These are phyloP conservation scores for Amphiprion percula DNA, from an alignment of 2,113 vertebrate genomes.

Conservation along the genomic window DNA sequence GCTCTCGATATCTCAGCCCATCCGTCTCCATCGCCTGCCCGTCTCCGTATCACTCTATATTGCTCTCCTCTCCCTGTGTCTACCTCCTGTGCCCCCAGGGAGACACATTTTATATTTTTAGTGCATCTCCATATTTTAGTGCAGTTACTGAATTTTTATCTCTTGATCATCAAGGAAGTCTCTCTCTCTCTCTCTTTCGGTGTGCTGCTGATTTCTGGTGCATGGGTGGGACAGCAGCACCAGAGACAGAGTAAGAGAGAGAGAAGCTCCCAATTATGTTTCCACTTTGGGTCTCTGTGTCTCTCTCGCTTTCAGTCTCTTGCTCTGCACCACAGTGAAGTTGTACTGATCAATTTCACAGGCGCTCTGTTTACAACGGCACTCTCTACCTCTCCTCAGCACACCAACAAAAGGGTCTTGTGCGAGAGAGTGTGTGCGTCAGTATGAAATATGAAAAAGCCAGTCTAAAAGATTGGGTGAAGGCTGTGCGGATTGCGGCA, in stretches of 20 bases:
- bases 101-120: conserved; percentile 75
- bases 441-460: conserved; percentile 63
- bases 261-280: conserved; percentile 68
- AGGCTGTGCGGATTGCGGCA: conserved; percentile 54
- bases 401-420: conserved; percentile 40
- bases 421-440: conserved; percentile 35
- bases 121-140: conserved; percentile 76
- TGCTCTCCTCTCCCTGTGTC: conserved; percentile 50
- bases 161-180: conserved; percentile 73
- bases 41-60: conserved; percentile 37
- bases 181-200: conserved; percentile 5
- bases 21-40: conserved; percentile 60
- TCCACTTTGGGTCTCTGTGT: conserved; percentile 61
- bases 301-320: conserved; percentile 50
- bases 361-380: conserved; percentile 62
- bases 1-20: conserved; percentile 46
- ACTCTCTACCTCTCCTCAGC: conserved; percentile 51
- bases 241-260: conserved; percentile 25
- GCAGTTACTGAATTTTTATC: conserved; percentile 70
- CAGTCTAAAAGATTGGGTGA: conserved; percentile 40
- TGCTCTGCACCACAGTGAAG: conserved; percentile 58
- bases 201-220: conserved; percentile 49
- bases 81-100: conserved; percentile 45
- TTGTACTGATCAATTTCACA: conserved; percentile 72
- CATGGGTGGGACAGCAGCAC: conserved; percentile 59